These are phyloP conservation scores for Pelochelys cantorii DNA, from an alignment of 2,797 vertebrate species.

Conservation along the genomic window DNA sequence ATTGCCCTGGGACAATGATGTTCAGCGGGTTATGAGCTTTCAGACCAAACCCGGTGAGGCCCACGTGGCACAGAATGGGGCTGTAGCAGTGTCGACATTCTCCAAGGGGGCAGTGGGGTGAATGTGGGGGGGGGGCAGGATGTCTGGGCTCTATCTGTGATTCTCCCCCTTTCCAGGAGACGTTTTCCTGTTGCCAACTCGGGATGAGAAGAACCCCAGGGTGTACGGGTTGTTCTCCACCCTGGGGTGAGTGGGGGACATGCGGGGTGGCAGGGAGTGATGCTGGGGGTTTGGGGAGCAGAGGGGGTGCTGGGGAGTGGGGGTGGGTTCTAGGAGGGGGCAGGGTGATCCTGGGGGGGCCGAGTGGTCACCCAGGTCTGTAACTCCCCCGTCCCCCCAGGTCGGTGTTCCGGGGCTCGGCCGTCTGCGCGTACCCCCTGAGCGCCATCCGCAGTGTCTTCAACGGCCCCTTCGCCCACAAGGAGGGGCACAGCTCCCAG, in stretches of 20 bases:
- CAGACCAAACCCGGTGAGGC: too few species aligned
- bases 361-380: background rate
- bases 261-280: too few species aligned
- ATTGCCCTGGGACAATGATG: too few species aligned
- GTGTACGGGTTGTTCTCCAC: conserved; percentile 89
- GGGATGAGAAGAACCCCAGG: conserved; percentile 86
- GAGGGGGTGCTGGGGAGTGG: too few species aligned
- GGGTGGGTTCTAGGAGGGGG: too few species aligned
- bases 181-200: conserved; percentile 86
- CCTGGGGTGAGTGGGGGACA: conserved; percentile 81
- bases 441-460: conserved; percentile 90
- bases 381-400: conserved; percentile 62
- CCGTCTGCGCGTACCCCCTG: conserved; percentile 89
- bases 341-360: too few species aligned
- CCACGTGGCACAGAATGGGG: too few species aligned
- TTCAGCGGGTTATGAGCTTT: too few species aligned
- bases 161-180: conserved; percentile 39
- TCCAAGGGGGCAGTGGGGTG: too few species aligned
- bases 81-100: too few species aligned
- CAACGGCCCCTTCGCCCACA: conserved; percentile 90
- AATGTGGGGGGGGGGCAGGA: too few species aligned
- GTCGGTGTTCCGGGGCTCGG: conserved; percentile 90
- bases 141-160: background rate
- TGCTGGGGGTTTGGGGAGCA: too few species aligned
- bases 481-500: conserved; percentile 89